These are phyloP conservation scores for Meloe dianella DNA, from an alignment of 2,888 invertebrate species.

Conservation along the genomic window DNA sequence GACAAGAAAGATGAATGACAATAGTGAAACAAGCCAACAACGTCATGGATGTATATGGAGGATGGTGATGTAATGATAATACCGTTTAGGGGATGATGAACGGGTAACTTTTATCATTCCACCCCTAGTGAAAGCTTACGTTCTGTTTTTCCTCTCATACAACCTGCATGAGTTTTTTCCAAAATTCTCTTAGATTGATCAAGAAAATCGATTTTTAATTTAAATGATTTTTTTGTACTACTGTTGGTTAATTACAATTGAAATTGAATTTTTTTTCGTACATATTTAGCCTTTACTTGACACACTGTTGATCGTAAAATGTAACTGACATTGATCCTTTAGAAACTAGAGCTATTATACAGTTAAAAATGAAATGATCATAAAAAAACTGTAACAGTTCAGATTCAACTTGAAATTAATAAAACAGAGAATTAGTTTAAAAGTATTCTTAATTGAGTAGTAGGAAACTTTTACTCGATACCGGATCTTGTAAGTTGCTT, in stretches of 20 bases:
- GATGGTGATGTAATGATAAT: not conserved
- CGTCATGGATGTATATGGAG: not conserved
- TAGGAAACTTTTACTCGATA: not conserved
- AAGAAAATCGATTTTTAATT: too few relatives aligned
- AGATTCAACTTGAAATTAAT: not conserved
- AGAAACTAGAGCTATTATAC: too few relatives aligned
- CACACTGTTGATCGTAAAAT: too few relatives aligned
- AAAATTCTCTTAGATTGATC: too few relatives aligned
- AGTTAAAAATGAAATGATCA: too few relatives aligned
- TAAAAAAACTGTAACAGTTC: too few relatives aligned
- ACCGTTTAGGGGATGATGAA: not conserved
- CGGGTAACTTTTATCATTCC: not conserved
- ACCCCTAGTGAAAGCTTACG: not conserved
- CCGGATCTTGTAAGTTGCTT: not conserved
- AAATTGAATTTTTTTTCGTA: too few relatives aligned
- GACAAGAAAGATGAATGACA: constrained; percentile 40
- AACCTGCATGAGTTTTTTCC: too few relatives aligned
- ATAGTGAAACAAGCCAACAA: constrained; percentile 35
- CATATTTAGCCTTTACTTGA: too few relatives aligned
- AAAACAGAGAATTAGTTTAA: not conserved
- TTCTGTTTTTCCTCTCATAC: not conserved
- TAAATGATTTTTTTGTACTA: too few relatives aligned
- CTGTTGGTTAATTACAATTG: too few relatives aligned
- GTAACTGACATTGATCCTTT: too few relatives aligned
- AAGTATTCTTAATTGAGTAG: not conserved